Percentiles rank a stretch among this genome's conserved stretches.
These are phyloP conservation scores for Psittacula cyanocephala DNA, from an alignment of 2,113 vertebrate species.

Conservation along the genomic window DNA sequence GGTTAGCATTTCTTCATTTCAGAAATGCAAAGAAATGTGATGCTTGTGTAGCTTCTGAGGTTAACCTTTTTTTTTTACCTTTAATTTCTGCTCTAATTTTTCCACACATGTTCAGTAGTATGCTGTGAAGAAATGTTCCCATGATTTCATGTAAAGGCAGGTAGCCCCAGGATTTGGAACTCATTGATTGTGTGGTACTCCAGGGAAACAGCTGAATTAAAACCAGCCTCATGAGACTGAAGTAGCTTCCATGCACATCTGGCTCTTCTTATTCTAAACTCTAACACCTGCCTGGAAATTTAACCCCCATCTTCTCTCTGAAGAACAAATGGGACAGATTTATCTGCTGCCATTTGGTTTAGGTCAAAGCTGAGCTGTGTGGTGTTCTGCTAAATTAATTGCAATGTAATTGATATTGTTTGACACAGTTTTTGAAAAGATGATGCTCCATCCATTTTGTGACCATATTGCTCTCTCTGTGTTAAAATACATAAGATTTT, in stretches of 20 bases:
- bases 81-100: conserved; percentile 76
- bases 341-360: conserved; percentile 24
- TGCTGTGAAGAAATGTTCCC: conserved; percentile 61
- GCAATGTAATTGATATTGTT: conserved; percentile 26
- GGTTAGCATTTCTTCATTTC: not conserved
- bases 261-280: conserved; percentile 73
- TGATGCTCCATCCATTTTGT: conserved; percentile 18
- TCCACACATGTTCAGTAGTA: conserved; percentile 53
- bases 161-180: conserved; percentile 78
- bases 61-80: conserved; percentile 55
- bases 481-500: not conserved
- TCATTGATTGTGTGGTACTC: conserved; percentile 70
- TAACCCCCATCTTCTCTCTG: conserved; percentile 54
- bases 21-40: not conserved
- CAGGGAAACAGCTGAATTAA: conserved; percentile 77
- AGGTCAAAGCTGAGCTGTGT: conserved; percentile 42
- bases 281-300: conserved; percentile 68
- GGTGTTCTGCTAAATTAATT: conserved; percentile 47
- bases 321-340: conserved; percentile 54
- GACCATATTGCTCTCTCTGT: not conserved
- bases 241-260: conserved; percentile 69
- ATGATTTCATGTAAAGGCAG: conserved; percentile 56
- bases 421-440: conserved; percentile 55
- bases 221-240: conserved; percentile 67
- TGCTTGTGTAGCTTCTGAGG: not conserved